phyloP scores from a whole-genome alignment of 2,888 invertebrate species.

The Galerucella pusilla region DNA sequence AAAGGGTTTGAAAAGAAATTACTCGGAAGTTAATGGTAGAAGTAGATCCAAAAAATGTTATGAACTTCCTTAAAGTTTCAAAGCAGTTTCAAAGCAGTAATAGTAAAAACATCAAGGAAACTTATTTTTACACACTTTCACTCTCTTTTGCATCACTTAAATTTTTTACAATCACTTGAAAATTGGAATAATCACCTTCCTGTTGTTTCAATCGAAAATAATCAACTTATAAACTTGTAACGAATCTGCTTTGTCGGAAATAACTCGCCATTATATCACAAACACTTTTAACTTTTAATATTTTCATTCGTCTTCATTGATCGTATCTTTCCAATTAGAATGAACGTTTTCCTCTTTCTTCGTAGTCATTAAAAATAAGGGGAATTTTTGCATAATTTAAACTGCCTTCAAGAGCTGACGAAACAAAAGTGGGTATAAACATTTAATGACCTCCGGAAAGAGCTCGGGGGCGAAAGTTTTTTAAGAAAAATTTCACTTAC shows the following conservation, averaged over 20 bases:
- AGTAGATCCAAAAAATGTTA: too few relatives aligned
- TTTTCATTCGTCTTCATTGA: conserved; percentile 6
- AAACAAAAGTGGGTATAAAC: conserved; percentile 4
- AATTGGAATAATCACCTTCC: neutral
- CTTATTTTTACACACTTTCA: too few relatives aligned
- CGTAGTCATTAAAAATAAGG: conserved; percentile 1
- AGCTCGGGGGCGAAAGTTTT: neutral
- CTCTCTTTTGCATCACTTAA: neutral
- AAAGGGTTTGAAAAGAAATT: too few relatives aligned
- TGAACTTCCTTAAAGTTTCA: too few relatives aligned
- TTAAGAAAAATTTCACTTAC: too few relatives aligned
- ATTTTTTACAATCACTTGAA: neutral
- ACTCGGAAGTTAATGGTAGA: too few relatives aligned
- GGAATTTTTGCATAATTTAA: conserved; percentile 3
- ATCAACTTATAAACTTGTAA: neutral
- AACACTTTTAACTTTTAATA: conserved; percentile 7
- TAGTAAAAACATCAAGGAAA: too few relatives aligned
- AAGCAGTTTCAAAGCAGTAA: too few relatives aligned
- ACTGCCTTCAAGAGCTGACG: neutral
- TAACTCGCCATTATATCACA: neutral
- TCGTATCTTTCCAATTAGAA: conserved; percentile 7
- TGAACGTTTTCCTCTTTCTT: neutral
- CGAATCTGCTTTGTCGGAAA: neutral
- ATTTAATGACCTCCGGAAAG: neutral
- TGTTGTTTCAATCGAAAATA: neutral